Evolutionary conservation across 2,888 invertebrate species (phyloP), one percentile per base, ranked within the genome.

Genomic region (Microdon myrmicae): DNA sequence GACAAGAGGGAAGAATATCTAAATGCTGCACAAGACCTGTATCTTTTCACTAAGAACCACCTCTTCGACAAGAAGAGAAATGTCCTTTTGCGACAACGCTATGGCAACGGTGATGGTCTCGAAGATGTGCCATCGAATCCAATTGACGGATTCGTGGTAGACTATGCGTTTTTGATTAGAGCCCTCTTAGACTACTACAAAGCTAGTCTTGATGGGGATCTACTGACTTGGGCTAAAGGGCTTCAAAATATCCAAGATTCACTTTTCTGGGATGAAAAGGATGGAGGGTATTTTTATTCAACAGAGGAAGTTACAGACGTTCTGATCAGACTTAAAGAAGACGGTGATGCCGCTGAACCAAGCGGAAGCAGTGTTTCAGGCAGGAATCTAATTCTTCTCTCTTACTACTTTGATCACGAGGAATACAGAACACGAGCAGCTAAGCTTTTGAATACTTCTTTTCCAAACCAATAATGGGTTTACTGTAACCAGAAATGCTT

Each of bases 281-380:
- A 84, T 60, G 88, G 87, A 7, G 94, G 89, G 1, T 96, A 93
- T 75, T 96, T 86, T 74, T 87, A 86, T 45, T 90, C 89, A 43
- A 84, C 87, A 8, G 82, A 81, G 29, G 83, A 85, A 12, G 89
- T 91, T 72, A 74, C 81, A 2, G 86, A 86, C 67, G 86, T 92
- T 22, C 86, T 94, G 60, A 81, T 95, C 26, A 81, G 92, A 39
- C 83, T 94, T 44, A 95, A 94, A 81, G 92, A 91, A 83, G 96
- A 93, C 77, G 92, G 94, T 79, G 96, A 97, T 75, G 94, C 94
- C 8, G 96, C 96, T 0, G 96, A 97, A 74, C 96, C 96, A 0
- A 90, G 90, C 25, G 92, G 94, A 20, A 96, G 96, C 77, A 95
- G 95, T 31, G 89, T 96, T 0, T 83, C 94, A 0, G 89, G 90